Evolutionary conservation across 1,140 invertebrate species (phyloP).

Genomic region (Drosophila santomea): DNA sequence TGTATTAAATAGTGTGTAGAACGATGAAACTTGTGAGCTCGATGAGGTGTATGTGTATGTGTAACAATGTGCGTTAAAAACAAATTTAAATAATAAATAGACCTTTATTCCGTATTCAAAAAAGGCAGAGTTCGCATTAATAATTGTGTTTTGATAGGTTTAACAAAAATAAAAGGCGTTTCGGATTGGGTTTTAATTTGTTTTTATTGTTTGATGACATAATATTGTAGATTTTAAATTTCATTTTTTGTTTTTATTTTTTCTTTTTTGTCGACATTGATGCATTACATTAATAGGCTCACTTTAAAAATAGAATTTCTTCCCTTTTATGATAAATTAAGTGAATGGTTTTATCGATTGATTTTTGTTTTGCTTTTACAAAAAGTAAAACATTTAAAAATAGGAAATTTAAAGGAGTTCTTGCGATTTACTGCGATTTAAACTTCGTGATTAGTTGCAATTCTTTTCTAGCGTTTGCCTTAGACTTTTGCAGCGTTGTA

Average conservation of each 20-base stretch:
- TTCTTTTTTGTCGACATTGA: slow-evolving; percentile 55
- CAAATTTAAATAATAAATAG: slow-evolving; percentile 75
- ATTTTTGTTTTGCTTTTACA: slow-evolving; percentile 49
- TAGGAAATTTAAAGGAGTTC: slow-evolving; percentile 44
- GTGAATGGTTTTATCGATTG: slow-evolving; percentile 38
- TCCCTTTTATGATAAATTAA: slow-evolving; percentile 72
- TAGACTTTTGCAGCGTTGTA: slow-evolving; percentile 62
- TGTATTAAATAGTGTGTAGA: slow-evolving; percentile 82
- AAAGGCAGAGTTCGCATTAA: neutral
- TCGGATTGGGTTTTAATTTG: slow-evolving; percentile 66
- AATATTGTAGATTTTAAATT: slow-evolving; percentile 72
- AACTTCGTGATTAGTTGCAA: slow-evolving; percentile 61
- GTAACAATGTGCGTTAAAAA: slow-evolving; percentile 77
- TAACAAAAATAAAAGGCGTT: slow-evolving; percentile 17
- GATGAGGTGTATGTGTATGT: slow-evolving; percentile 54
- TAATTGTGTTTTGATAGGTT: neutral
- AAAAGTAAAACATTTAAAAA: slow-evolving; percentile 72
- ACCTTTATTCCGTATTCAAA: slow-evolving; percentile 73
- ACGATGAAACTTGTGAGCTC: slow-evolving; percentile 45
- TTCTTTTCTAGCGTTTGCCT: slow-evolving; percentile 6
- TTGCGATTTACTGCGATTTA: slow-evolving; percentile 49
- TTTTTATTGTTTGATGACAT: slow-evolving; percentile 67
- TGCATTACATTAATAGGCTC: slow-evolving; percentile 76
- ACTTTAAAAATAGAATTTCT: slow-evolving; percentile 72
- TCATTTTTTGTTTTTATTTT: slow-evolving; percentile 33